phyloP scores from a whole-genome alignment of 2,888 invertebrate species.

The Nomada ruficornis region DNA sequence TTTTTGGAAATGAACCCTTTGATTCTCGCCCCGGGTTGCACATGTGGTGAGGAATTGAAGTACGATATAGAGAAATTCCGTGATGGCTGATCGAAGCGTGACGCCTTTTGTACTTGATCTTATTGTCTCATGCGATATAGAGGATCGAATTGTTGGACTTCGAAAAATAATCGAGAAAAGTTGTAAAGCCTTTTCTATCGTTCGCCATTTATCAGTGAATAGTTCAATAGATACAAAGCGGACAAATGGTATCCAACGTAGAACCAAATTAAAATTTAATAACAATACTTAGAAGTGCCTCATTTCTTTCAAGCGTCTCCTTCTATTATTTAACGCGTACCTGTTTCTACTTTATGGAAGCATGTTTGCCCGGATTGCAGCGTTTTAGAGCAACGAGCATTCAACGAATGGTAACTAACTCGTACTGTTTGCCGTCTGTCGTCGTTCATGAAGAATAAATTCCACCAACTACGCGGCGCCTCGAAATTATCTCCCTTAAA shows the following conservation, averaged over 20 bases:
- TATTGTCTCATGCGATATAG: not conserved
- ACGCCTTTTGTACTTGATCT: not conserved
- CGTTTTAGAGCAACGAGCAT: constrained; percentile 14
- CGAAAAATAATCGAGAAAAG: not conserved
- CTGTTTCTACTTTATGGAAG: not conserved
- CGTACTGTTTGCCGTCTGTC: constrained; percentile 42
- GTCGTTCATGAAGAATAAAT: constrained; percentile 12
- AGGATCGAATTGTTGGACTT: not conserved
- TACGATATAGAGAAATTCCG: constrained; percentile 12
- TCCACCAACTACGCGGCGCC: too few species aligned
- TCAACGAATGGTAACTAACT: constrained; percentile 52
- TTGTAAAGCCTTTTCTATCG: too few species aligned
- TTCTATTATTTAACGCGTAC: constrained; percentile 37
- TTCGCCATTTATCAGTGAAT: too few species aligned
- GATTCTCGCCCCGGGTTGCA: constrained; percentile 29
- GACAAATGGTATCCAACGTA: not conserved
- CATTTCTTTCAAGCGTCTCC: constrained; percentile 19
- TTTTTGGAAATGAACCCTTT: constrained; percentile 55
- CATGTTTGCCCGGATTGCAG: not conserved
- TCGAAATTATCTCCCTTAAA: constrained; percentile 7
- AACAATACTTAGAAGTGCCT: constrained; percentile 18
- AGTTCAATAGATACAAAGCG: not conserved
- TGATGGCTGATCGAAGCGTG: not conserved
- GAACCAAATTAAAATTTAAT: constrained; percentile 6
- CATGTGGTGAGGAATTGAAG: constrained; percentile 5